Evolutionary conservation across 1,140 invertebrate genomes (phyloP), one percentile per base, ranked within the genome.

Genomic region (Streblospio benedicti): DNA sequence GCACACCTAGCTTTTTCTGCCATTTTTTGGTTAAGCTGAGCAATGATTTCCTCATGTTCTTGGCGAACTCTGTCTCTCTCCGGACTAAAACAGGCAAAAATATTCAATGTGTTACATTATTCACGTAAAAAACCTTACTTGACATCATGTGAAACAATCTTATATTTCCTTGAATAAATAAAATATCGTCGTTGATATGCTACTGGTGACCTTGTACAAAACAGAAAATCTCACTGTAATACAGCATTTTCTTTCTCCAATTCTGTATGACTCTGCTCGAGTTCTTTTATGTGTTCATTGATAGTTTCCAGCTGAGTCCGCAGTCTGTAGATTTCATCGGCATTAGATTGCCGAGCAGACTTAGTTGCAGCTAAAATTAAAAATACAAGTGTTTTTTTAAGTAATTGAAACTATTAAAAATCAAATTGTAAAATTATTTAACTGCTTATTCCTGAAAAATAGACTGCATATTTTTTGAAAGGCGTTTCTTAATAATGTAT

Each of bases 31-130:
- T 76, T 76, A 2, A 76, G 65, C 54, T 71, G 67, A 16, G 70
- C 67, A n/a, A 76, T 74, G 44, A 74, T 71, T 51, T 74, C 70
- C 52, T 76, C 74, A 66, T 76, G 73, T 53, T 71, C 65, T 35
- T 72, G 64, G 41, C 67, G 59, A 31, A 75, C 57, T 12, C 67
- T 61, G 50, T 74, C 72, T 65, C 71, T 64, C 60, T 73, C 68
- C 27, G 74, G 74, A 20, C 74, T 76, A 57, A 31, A 65, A 65
- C 51, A 52, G n/a, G 55, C 20, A 28, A 56, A 28, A 59, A 51
- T 4, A 57, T n/a, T n/a, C 25, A 38, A 32, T 20, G n/a, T 33
- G 25, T 32, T 38, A 1, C n/a, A 54, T 47, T 18, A 49, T 6
- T 27, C 27, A 30, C 4, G 32, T 23, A 43, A n/a, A n/a, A n/a